Evolutionary conservation across 2,888 invertebrate genomes (phyloP), one percentile per base, ranked within the genome.

Genomic region (Neria commutata): DNA sequence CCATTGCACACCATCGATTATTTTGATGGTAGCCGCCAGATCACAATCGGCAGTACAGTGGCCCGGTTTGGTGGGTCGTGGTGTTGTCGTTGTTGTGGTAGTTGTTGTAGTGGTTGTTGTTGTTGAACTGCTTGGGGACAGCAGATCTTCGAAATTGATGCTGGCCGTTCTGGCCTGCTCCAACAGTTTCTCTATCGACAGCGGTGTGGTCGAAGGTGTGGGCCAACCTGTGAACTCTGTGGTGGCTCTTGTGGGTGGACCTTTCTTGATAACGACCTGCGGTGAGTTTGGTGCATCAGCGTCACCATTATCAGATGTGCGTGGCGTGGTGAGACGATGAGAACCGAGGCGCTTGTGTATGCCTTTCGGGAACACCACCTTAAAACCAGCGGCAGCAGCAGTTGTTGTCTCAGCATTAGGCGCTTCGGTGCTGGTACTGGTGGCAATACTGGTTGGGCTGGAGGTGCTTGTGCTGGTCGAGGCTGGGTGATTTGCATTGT

Each of bases 181-280:
- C 50, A 93, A 76, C 6, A 91, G 84, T 76, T 91, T 91, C 74
- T 93, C 92, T 58, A 92, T 90, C 0, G 92, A 92, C 67, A 93
- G 88, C 0, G 93, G 92, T 0, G 93, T 93, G 0, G 94, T 93
- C 1, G 94, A 91, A 5, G 92, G 89, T 1, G 92, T 91, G 11
- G 94, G 93, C 94, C 94, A 94, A 16, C 94, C 94, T 14, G 93
- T 94, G 71, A 94, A 94, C 79, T 92, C 93, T 17, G 94, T 94
- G 8, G 92, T 91, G 21, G 89, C 90, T 88, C 94, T 89, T 21
- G 86, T 87, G 1, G 94, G 94, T 87, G 93, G 93, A 67, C 93
- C 94, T 79, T 91, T 92, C 64, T 90, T 89, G 68, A 94, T 93
- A 53, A 88, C 86, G 5, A 91, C 91, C 1, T 83, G 77, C 1